Conservation (phyloP, 2,888 invertebrate species). For the Eremobia ochroleuca region DNA sequence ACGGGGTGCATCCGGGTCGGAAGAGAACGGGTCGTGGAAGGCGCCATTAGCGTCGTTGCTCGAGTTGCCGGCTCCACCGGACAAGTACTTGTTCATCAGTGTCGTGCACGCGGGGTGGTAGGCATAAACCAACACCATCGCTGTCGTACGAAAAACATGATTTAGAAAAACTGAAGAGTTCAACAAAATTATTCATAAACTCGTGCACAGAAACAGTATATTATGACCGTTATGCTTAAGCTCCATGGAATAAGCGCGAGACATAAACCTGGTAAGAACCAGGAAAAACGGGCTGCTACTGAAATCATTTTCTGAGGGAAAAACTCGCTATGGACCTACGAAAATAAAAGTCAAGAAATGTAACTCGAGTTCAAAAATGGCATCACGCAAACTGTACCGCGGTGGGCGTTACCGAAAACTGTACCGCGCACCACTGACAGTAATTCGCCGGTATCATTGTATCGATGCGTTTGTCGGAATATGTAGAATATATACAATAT, state of each 20-base stretch:
- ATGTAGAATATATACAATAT: no score
- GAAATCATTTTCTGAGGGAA: not conserved
- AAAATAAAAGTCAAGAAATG: no score
- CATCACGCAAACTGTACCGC: no score
- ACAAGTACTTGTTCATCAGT: conserved; percentile 96
- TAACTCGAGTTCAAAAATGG: no score
- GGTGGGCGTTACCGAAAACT: no score
- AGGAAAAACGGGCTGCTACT: not conserved
- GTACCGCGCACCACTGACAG: no score
- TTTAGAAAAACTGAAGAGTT: not conserved
- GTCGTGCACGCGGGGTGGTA: conserved; percentile 98
- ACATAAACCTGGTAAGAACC: no score
- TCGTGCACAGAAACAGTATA: not conserved
- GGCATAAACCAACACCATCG: conserved; percentile 98
- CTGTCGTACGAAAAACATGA: conserved; percentile 84
- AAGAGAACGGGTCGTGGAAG: conserved; percentile 93
- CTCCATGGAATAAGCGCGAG: not conserved
- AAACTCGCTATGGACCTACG: no score
- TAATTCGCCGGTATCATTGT: no score
- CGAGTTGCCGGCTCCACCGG: conserved; percentile 76
- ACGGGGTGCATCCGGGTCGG: conserved; percentile 95
- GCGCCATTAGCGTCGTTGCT: conserved; percentile 74
- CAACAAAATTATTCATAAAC: not conserved
- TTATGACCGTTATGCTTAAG: not conserved
- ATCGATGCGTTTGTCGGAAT: no score